Evolutionary conservation across 2,113 vertebrate species (phyloP), one percentile per base, ranked within the genome.

Genomic region (Anguilla rostrata): DNA sequence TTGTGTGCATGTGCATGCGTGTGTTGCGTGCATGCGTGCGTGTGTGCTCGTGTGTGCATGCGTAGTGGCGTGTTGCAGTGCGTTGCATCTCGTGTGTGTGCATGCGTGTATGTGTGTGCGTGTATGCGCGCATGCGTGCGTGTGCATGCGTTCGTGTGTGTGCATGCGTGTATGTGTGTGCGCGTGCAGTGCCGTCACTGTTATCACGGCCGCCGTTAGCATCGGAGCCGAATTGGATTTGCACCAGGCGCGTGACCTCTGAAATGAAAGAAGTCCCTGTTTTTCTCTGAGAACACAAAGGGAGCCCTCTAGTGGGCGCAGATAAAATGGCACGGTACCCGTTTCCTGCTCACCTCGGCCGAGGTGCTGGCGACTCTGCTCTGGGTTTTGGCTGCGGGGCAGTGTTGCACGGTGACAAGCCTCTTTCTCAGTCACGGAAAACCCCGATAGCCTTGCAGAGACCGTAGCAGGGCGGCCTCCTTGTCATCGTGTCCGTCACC

Each of bases 241-340:
- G 39, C 49, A 60, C 49, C 82, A 41, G 75, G 75, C 26, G 22
- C 39, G 34, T 80, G 29, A 60, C 71, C 75, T 84, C 71, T 78
- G 86, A 87, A 87, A 81, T 81, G 53, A 29, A 75, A 75, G 71
- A 12, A 75, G 83, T 60, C 34, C 53, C 82, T 39, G n/a, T 78
- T n/a, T 15, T 57, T 57, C 43, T 7, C 56, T 20, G 66, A 34
- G 87, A 91, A 63, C 83, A 81, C 78, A 81, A 49, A 88, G 86
- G 88, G 91, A 89, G 90, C 87, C 91, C 91, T 90, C 91, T 91
- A 90, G 90, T 90, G 91, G 88, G 1, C 26, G 39, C 22, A 39
- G 12, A 66, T 41, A 22, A 14, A 20, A 56, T 34, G 7, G 53
- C 56, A n/a, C 53, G 2, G 78, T 34, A 39, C 34, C 14, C 2